Conservation (phyloP, 1,140 invertebrate species). For the Zaprionus ornatus region DNA sequence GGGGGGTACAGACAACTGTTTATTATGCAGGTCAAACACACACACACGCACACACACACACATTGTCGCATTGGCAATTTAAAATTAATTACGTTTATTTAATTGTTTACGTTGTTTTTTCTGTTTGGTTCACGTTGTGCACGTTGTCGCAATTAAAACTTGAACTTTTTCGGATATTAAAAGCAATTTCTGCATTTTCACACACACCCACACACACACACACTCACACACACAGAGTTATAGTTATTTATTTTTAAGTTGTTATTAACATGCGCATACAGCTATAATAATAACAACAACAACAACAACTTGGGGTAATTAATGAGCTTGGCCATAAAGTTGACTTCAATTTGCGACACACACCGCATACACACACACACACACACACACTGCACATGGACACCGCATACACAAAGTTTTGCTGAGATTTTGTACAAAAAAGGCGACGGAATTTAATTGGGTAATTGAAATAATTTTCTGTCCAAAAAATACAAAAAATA, state of each 20-base stretch:
- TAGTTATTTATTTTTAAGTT: constrained; percentile 70
- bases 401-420: too few relatives aligned
- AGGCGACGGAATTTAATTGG: constrained; percentile 65
- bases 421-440: constrained; percentile 56
- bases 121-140: constrained; percentile 57
- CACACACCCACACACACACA: constrained; percentile 5
- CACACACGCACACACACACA: constrained; percentile 2
- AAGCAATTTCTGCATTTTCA: constrained; percentile 64
- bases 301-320: constrained; percentile 55
- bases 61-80: constrained; percentile 50
- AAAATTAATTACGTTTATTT: constrained; percentile 61
- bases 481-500: constrained; percentile 35
- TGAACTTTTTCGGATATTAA: constrained; percentile 58
- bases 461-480: constrained; percentile 69
- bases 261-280: constrained; percentile 59
- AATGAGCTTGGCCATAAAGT: constrained; percentile 63
- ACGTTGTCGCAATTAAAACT: constrained; percentile 59
- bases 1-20: not conserved
- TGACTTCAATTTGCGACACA: constrained; percentile 59
- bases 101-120: constrained; percentile 58
- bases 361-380: constrained; percentile 24
- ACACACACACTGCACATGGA: constrained; percentile 1
- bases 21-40: constrained; percentile 41
- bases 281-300: constrained; percentile 13
- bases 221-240: constrained; percentile 15